A percentile compares a stretch with the other conserved stretches of the same genome.
phyloP scores from a whole-genome alignment of 2,888 invertebrate species.

The Lymantria monacha region DNA sequence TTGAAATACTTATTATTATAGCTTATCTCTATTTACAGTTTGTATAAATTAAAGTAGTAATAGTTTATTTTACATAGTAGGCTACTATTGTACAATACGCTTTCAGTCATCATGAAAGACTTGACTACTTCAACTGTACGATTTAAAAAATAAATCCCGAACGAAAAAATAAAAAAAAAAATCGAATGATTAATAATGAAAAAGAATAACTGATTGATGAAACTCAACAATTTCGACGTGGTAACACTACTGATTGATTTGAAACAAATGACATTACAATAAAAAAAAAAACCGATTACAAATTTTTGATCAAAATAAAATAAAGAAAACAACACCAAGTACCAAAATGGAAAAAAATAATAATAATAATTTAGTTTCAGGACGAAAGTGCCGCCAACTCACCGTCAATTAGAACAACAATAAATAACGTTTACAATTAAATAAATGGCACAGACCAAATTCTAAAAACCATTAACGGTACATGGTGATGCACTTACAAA shows the following conservation, averaged over 20 bases:
- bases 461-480: constrained; percentile 65
- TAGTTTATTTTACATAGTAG: constrained; percentile 72
- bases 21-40: constrained; percentile 79
- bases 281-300: constrained; percentile 56
- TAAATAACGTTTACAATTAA: constrained; percentile 74
- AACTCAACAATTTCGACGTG: constrained; percentile 48
- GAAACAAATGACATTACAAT: constrained; percentile 43
- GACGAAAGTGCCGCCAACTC: constrained; percentile 60
- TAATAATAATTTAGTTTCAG: constrained; percentile 60
- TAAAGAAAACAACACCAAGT: constrained; percentile 74
- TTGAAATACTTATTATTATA: constrained; percentile 68
- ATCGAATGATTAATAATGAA: constrained; percentile 41
- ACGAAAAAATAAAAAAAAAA: constrained; percentile 34
- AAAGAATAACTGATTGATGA: constrained; percentile 34
- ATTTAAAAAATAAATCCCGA: constrained; percentile 32
- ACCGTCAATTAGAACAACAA: constrained; percentile 57
- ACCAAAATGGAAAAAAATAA: constrained; percentile 55
- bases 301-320: constrained; percentile 51
- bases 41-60: constrained; percentile 79
- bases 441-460: constrained; percentile 80
- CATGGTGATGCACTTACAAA: constrained; percentile 71
- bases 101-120: constrained; percentile 65
- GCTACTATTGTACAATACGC: constrained; percentile 77
- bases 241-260: constrained; percentile 63
- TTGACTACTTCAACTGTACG: constrained; percentile 58